A percentile compares a stretch with the other conserved stretches of the same genome.
Evolutionary conservation across 2,888 invertebrate species (phyloP).

Genomic region (Metopia argyrocephala): DNA sequence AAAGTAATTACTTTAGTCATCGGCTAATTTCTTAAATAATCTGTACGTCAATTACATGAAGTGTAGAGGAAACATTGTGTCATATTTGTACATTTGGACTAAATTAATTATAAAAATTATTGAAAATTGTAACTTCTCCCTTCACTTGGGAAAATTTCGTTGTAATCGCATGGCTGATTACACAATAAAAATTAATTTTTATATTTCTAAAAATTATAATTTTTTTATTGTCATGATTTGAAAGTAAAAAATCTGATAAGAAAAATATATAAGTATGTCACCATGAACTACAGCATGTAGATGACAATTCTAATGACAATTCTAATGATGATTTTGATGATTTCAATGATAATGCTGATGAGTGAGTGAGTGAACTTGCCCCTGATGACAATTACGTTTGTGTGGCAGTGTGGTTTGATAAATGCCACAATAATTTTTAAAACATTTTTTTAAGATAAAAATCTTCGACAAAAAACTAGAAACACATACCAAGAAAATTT

Average conservation of each 20-base stretch:
- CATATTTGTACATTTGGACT: too few relatives aligned
- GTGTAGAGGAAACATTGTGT: too few relatives aligned
- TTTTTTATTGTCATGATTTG: background rate
- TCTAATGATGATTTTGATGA: conserved; percentile 6
- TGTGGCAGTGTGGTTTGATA: conserved; percentile 44
- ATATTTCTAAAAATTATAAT: background rate
- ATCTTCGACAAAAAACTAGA: conserved; percentile 34
- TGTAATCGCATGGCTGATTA: too few relatives aligned
- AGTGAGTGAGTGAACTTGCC: conserved; percentile 1
- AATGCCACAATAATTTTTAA: conserved; percentile 43
- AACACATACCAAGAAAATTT: conserved; percentile 26
- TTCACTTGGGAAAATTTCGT: too few relatives aligned
- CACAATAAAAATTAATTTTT: background rate
- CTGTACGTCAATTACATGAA: too few relatives aligned
- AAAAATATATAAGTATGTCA: conserved; percentile 11
- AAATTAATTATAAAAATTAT: too few relatives aligned
- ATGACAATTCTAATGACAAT: conserved; percentile 40
- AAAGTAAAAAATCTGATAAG: conserved; percentile 19
- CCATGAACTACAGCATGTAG: conserved; percentile 3
- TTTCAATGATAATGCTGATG: conserved; percentile 2
- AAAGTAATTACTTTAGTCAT: too few relatives aligned
- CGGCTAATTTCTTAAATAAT: too few relatives aligned
- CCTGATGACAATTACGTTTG: background rate
- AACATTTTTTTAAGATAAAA: conserved; percentile 46
- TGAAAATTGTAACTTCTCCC: too few relatives aligned